phyloP scores from a whole-genome alignment of 2,888 invertebrate species.

The Rotaria macrura region DNA sequence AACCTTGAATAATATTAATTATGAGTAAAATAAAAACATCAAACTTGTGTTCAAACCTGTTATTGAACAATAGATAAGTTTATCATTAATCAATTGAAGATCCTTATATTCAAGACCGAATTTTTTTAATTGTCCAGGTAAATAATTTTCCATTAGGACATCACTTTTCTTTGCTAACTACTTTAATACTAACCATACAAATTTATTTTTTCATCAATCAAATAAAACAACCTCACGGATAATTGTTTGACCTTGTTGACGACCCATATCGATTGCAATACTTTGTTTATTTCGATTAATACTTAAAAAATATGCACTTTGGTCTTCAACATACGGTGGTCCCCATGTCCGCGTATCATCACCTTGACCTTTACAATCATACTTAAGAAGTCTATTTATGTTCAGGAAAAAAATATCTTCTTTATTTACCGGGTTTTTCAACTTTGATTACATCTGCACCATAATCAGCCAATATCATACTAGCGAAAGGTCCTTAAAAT shows the following conservation, averaged over 20 bases:
- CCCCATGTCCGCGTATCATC: conserved; percentile 87
- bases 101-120: conserved; percentile 70
- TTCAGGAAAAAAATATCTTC: not conserved
- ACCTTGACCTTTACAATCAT: conserved; percentile 51
- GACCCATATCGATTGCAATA: conserved; percentile 72
- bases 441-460: conserved; percentile 86
- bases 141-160: conserved; percentile 80
- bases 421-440: conserved; percentile 60
- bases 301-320: conserved; percentile 67
- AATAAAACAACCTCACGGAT: conserved; percentile 40
- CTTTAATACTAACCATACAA: conserved; percentile 22
- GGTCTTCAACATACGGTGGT: conserved; percentile 65
- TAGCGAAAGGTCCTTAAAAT: conserved; percentile 73
- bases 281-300: conserved; percentile 88
- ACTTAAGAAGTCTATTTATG: too few relatives aligned
- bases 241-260: conserved; percentile 55
- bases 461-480: conserved; percentile 80
- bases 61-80: conserved; percentile 79
- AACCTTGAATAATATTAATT: conserved; percentile 53
- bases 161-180: conserved; percentile 69
- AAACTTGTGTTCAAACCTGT: conserved; percentile 56
- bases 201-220: conserved; percentile 38
- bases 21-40: not conserved
- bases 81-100: conserved; percentile 62
- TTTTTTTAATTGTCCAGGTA: conserved; percentile 71